These are phyloP conservation scores for Drosophila longiperda DNA, from an alignment of 2,888 invertebrate species.

Conservation along the genomic window DNA sequence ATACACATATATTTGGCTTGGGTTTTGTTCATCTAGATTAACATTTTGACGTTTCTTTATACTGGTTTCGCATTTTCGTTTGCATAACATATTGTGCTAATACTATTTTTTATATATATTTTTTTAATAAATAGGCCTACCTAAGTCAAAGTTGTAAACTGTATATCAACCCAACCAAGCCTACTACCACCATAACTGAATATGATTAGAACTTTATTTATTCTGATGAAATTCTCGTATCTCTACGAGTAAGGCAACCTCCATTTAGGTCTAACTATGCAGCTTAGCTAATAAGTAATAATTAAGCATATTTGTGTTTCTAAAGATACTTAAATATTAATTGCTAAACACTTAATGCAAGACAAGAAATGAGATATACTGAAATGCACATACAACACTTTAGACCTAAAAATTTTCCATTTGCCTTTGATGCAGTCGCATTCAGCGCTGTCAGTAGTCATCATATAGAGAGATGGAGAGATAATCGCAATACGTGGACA, in stretches of 20 bases:
- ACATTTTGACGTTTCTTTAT: not conserved
- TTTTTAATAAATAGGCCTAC: not conserved
- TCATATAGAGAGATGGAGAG: slow-evolving; percentile 35
- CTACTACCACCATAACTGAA: not conserved
- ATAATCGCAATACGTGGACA: slow-evolving; percentile 52
- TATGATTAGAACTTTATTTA: not conserved
- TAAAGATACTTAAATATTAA: slow-evolving; percentile 26
- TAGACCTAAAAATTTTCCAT: slow-evolving; percentile 71
- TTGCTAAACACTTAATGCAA: slow-evolving; percentile 26
- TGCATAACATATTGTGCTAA: too few relatives aligned
- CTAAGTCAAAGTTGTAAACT: not conserved
- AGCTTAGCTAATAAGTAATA: slow-evolving; percentile 17
- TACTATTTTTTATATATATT: not conserved
- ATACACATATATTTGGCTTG: not conserved
- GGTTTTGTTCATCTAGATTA: not conserved
- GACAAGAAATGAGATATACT: slow-evolving; percentile 26
- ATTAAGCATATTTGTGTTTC: slow-evolving; percentile 16
- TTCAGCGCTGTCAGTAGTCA: slow-evolving; percentile 20
- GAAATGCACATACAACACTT: slow-evolving; percentile 19
- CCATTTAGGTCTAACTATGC: not conserved
- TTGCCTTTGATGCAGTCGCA: slow-evolving; percentile 55
- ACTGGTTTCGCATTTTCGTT: not conserved
- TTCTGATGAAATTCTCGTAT: not conserved
- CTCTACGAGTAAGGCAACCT: not conserved
- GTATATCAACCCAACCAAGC: not conserved